Conservation (phyloP, 2,113 vertebrate genomes). For the Varanus salvator region DNA sequence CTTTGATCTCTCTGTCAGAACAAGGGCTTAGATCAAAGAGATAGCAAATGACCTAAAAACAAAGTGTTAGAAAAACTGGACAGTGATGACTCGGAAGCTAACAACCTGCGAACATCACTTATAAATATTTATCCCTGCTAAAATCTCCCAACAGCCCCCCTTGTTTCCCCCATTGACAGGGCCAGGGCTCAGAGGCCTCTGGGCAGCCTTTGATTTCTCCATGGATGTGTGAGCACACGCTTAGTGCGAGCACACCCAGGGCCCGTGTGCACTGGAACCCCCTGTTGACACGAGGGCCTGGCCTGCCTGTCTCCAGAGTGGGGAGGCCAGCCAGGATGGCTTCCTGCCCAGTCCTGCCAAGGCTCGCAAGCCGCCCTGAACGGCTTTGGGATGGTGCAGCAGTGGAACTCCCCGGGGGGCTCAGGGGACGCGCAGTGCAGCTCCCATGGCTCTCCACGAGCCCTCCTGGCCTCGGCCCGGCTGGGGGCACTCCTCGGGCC, state of each 20-base stretch:
- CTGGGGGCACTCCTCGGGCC: too few relatives aligned
- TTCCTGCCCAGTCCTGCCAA: too few relatives aligned
- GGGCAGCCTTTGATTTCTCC: not conserved
- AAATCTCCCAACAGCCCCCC: constrained; percentile 55
- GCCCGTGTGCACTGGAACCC: too few relatives aligned
- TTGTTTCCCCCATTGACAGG: constrained; percentile 53
- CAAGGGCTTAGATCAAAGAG: constrained; percentile 52
- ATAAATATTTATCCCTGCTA: constrained; percentile 72
- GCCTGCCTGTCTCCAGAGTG: too few relatives aligned
- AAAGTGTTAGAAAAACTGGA: constrained; percentile 66
- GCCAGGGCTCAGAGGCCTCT: constrained; percentile 56
- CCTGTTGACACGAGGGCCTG: too few relatives aligned
- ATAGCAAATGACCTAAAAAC: constrained; percentile 67
- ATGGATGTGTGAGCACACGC: not conserved
- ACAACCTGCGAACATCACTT: constrained; percentile 62
- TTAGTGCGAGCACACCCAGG: not conserved
- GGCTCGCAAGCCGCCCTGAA: too few relatives aligned
- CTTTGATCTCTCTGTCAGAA: constrained; percentile 71
- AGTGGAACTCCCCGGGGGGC: too few relatives aligned
- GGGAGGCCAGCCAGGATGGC: too few relatives aligned
- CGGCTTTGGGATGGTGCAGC: too few relatives aligned
- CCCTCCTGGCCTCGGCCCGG: too few relatives aligned
- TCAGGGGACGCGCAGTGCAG: too few relatives aligned
- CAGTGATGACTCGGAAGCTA: constrained; percentile 63
- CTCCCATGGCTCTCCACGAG: too few relatives aligned